Percentiles rank a stretch among this genome's conserved stretches.
Evolutionary conservation across 1,140 invertebrate species (phyloP).

Genomic region (Nephila pilipes): DNA sequence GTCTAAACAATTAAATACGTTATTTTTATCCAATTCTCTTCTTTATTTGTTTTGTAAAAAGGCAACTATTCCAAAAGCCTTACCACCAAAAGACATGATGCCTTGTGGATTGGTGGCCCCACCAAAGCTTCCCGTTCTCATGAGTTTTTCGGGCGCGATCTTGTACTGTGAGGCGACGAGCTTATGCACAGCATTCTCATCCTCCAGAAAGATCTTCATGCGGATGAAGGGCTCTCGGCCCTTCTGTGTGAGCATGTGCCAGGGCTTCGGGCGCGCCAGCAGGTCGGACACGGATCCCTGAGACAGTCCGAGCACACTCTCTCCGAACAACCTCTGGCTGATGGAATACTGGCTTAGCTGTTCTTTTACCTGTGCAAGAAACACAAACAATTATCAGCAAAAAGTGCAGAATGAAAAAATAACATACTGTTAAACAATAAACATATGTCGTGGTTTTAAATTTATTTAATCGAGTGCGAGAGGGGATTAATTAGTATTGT

Average conservation of each 20-base stretch:
- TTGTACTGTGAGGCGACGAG: constrained; percentile 98
- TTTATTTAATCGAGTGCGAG: no score
- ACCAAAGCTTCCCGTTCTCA: constrained; percentile 94
- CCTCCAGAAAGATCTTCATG: constrained; percentile 99
- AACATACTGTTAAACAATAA: no score
- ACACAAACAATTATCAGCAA: not conserved
- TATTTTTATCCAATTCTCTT: no score
- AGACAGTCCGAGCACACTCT: constrained; percentile 97
- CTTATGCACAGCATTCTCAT: constrained; percentile 98
- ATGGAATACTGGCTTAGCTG: constrained; percentile 99
- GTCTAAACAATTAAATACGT: no score
- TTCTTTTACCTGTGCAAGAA: constrained; percentile 87
- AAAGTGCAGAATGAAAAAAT: no score
- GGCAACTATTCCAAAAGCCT: not conserved
- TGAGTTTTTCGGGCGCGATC: constrained; percentile 97
- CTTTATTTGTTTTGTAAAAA: no score
- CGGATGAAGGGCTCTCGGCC: constrained; percentile 98
- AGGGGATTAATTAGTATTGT: no score
- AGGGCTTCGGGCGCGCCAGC: constrained; percentile 96
- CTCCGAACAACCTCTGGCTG: constrained; percentile 98
- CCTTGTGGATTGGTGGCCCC: constrained; percentile 67
- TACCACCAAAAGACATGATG: constrained; percentile 64
- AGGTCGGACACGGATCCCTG: constrained; percentile 98
- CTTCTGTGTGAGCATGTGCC: constrained; percentile 98
- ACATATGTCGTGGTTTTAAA: no score